Percentiles rank a stretch among this genome's conserved stretches.
These are phyloP conservation scores for Chelonia mydas DNA, from an alignment of 2,797 vertebrate genomes.

Conservation along the genomic window DNA sequence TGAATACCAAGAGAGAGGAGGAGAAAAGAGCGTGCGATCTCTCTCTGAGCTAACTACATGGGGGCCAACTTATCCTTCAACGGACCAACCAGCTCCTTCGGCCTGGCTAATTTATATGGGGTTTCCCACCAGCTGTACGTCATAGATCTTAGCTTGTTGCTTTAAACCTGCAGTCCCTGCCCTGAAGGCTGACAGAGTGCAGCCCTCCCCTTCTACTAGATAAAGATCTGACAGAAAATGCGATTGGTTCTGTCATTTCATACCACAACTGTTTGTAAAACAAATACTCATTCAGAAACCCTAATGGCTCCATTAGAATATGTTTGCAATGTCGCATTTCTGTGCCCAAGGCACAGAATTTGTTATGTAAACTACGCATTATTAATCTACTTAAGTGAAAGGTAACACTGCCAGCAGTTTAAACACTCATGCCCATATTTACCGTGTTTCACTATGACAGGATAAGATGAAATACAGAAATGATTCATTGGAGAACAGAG, in stretches of 20 bases:
- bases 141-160: neutral
- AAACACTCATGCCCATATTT: slow-evolving; percentile 63
- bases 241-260: slow-evolving; percentile 5
- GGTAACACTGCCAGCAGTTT: slow-evolving; percentile 63
- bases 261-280: slow-evolving; percentile 40
- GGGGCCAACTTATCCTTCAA: neutral
- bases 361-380: slow-evolving; percentile 63
- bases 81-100: neutral
- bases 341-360: slow-evolving; percentile 58
- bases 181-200: neutral
- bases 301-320: slow-evolving; percentile 54
- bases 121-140: neutral
- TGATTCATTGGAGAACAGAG: slow-evolving; percentile 63
- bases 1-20: neutral
- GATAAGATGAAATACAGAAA: slow-evolving; percentile 68
- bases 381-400: slow-evolving; percentile 72
- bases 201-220: neutral
- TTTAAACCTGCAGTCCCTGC: neutral
- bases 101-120: neutral
- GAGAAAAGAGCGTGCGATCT: neutral
- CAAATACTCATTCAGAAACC: slow-evolving; percentile 49
- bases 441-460: slow-evolving; percentile 58
- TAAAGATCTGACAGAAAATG: slow-evolving; percentile 1
- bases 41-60: neutral
- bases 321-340: slow-evolving; percentile 57